Percentiles rank a stretch among this genome's conserved stretches.
These are phyloP conservation scores for Arge pagana DNA, from an alignment of 2,888 invertebrate species.

Conservation along the genomic window DNA sequence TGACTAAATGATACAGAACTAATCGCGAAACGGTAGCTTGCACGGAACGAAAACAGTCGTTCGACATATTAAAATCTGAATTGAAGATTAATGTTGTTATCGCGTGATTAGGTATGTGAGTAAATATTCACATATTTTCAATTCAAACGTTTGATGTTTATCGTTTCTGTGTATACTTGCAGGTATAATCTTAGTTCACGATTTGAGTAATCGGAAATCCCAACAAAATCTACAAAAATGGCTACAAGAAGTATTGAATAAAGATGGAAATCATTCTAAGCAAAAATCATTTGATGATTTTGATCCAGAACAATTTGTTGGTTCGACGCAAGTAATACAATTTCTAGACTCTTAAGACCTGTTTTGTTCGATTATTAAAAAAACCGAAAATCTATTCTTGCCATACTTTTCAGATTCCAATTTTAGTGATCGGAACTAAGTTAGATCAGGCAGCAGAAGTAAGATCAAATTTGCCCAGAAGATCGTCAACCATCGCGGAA, in stretches of 20 bases:
- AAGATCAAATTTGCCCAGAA: conserved; percentile 65
- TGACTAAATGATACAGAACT: too few species aligned
- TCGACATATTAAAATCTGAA: too few species aligned
- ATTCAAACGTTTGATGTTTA: too few species aligned
- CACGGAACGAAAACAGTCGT: too few species aligned
- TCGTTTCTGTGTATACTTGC: conserved; percentile 42
- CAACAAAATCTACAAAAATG: conserved; percentile 92
- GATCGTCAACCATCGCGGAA: conserved; percentile 76
- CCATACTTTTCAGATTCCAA: conserved; percentile 81
- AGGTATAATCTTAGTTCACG: conserved; percentile 94
- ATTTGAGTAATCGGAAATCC: conserved; percentile 94
- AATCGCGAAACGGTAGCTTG: too few species aligned
- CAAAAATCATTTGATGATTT: conserved; percentile 68
- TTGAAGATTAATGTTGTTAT: too few species aligned
- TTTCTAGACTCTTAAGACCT: too few species aligned
- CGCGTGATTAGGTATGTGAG: too few species aligned
- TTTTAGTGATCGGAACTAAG: conserved; percentile 93
- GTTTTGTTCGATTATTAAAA: conserved; percentile 11
- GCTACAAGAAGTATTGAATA: conserved; percentile 87
- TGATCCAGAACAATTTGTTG: conserved; percentile 85
- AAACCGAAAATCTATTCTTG: too few species aligned
- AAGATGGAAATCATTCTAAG: conserved; percentile 62
- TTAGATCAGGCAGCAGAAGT: conserved; percentile 83
- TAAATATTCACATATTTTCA: too few species aligned
- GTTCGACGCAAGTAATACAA: conserved; percentile 69